phyloP scores from a whole-genome alignment of 2,113 vertebrate species.

The Siniperca knerii region DNA sequence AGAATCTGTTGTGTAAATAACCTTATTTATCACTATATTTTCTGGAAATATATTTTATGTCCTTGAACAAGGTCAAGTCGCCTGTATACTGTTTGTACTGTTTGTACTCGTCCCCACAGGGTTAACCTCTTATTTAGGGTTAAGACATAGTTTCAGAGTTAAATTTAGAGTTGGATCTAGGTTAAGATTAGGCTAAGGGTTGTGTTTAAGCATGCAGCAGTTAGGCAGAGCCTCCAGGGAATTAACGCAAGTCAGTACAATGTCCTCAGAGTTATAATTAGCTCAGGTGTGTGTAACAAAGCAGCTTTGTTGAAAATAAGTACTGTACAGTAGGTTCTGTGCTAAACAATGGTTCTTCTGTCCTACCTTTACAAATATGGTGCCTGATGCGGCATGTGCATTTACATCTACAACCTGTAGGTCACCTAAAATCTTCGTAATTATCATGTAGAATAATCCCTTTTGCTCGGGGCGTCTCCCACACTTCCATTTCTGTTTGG shows the following conservation, averaged over 20 bases:
- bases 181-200: not conserved
- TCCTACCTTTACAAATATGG: not conserved
- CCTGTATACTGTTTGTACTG: not conserved
- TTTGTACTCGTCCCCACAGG: not conserved
- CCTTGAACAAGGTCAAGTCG: not conserved
- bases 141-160: not conserved
- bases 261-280: slow-evolving; percentile 37
- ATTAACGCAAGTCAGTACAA: slow-evolving; percentile 1
- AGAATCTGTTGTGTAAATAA: not conserved
- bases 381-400: not conserved
- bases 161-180: slow-evolving; percentile 3
- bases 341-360: not conserved
- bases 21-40: not conserved
- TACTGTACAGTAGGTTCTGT: not conserved
- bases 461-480: not conserved
- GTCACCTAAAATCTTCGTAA: not conserved
- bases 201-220: slow-evolving; percentile 17
- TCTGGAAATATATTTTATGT: not conserved
- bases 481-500: not conserved
- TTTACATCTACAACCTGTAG: not conserved
- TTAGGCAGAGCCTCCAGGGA: not conserved
- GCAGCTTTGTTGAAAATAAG: not conserved
- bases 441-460: not conserved
- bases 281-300: not conserved
- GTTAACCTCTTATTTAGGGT: not conserved